A percentile compares a stretch with the other conserved stretches of the same genome.
phyloP scores from a whole-genome alignment of 2,113 vertebrate species.

The Gymnocephalus cernua region DNA sequence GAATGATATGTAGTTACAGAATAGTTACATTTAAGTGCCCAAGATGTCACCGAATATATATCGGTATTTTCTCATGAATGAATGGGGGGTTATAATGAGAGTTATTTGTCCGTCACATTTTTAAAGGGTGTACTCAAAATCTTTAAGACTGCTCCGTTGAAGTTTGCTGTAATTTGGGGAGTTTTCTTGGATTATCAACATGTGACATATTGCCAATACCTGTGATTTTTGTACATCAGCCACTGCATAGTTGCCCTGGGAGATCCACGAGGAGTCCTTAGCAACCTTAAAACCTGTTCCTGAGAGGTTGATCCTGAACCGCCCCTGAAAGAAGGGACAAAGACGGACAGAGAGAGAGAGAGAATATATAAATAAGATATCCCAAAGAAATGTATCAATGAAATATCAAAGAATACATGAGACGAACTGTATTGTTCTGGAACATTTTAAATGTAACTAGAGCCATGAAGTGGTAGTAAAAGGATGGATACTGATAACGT shows the following conservation, averaged over 20 bases:
- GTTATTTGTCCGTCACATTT: neutral
- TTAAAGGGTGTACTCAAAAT: neutral
- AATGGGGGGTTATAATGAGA: neutral
- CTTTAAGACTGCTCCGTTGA: neutral
- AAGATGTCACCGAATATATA: neutral
- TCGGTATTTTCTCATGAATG: neutral
- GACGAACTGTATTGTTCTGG: neutral
- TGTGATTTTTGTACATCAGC: slow-evolving; percentile 91
- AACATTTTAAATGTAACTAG: neutral
- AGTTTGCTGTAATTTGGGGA: neutral
- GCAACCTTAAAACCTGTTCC: slow-evolving; percentile 91
- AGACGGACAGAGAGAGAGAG: neutral
- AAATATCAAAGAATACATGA: neutral
- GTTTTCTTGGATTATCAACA: neutral
- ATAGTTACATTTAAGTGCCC: neutral
- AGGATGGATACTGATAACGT: neutral
- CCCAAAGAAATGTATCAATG: neutral
- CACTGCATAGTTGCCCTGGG: slow-evolving; percentile 93
- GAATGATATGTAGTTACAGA: neutral
- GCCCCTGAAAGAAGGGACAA: slow-evolving; percentile 84
- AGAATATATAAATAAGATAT: neutral
- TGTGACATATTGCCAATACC: slow-evolving; percentile 78
- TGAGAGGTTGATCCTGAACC: slow-evolving; percentile 92
- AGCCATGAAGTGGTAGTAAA: neutral
- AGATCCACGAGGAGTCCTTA: slow-evolving; percentile 89